These are phyloP conservation scores for Glomeris marginata DNA, from an alignment of 2,888 invertebrate genomes.

Conservation along the genomic window DNA sequence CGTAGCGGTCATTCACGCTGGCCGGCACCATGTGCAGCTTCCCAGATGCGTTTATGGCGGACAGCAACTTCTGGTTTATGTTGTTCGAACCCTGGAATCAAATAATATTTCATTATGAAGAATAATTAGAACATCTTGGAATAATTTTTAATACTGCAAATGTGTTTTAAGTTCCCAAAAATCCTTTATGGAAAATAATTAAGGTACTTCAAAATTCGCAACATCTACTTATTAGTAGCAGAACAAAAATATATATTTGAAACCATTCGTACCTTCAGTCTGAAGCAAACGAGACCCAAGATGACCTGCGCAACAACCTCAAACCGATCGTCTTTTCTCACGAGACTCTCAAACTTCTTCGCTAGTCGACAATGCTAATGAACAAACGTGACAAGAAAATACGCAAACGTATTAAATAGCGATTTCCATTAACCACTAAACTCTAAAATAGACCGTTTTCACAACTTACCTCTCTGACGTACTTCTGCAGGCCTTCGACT, in stretches of 20 bases:
- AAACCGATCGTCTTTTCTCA: constrained; percentile 67
- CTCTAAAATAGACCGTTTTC: not conserved
- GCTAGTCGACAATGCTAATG: constrained; percentile 65
- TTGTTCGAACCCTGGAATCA: constrained; percentile 12
- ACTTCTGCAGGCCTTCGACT: constrained; percentile 78
- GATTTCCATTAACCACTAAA: not conserved
- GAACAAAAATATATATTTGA: no score
- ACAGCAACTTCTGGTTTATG: constrained; percentile 77
- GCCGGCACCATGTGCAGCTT: constrained; percentile 96
- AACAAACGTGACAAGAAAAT: constrained; percentile 7
- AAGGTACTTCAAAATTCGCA: no score
- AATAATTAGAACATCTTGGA: not conserved
- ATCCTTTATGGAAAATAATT: no score
- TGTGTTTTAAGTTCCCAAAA: no score
- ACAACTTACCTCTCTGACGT: constrained; percentile 59
- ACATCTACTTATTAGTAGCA: no score
- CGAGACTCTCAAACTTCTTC: constrained; percentile 68
- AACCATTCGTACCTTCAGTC: constrained; percentile 46
- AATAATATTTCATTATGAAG: not conserved
- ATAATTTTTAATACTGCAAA: no score
- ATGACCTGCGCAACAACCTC: constrained; percentile 83
- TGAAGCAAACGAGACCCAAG: constrained; percentile 87
- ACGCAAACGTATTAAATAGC: not conserved
- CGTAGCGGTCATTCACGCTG: constrained; percentile 71
- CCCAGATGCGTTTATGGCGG: constrained; percentile 85